These are phyloP conservation scores for Sebastes nivosus DNA, from an alignment of 2,797 vertebrate species.

Conservation along the genomic window DNA sequence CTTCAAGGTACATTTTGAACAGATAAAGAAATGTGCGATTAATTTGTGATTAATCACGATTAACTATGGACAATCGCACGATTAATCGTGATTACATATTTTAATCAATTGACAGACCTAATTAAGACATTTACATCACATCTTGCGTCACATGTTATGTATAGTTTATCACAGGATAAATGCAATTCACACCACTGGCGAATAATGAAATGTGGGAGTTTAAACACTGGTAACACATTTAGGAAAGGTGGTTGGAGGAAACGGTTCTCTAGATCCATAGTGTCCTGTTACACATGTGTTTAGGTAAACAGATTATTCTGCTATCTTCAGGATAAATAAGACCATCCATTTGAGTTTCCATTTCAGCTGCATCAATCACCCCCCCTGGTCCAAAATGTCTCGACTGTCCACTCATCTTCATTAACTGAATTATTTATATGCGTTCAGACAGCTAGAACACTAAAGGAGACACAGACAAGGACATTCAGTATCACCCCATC, in stretches of 20 bases:
- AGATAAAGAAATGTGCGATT: no score
- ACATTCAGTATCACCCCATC: neutral
- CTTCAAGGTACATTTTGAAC: no score
- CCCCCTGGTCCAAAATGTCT: conserved; percentile 14
- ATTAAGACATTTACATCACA: neutral
- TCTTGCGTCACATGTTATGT: neutral
- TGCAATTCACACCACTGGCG: neutral
- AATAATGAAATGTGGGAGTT: neutral
- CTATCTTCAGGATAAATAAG: neutral
- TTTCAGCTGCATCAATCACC: conserved; percentile 26
- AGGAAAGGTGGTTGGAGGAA: neutral
- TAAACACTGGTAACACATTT: neutral
- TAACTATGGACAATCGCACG: no score
- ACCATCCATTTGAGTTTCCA: neutral
- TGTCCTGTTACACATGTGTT: neutral
- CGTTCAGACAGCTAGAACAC: conserved; percentile 16
- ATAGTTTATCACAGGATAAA: neutral
- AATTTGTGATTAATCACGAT: no score
- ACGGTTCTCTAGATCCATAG: neutral
- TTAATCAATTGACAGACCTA: neutral
- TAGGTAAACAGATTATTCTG: neutral
- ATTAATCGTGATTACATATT: no score
- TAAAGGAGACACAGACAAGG: conserved; percentile 33
- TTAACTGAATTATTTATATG: conserved; percentile 63
- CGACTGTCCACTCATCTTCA: conserved; percentile 40